phyloP scores from a whole-genome alignment of 2,888 invertebrate genomes.

The Macrophya alboannulata region DNA sequence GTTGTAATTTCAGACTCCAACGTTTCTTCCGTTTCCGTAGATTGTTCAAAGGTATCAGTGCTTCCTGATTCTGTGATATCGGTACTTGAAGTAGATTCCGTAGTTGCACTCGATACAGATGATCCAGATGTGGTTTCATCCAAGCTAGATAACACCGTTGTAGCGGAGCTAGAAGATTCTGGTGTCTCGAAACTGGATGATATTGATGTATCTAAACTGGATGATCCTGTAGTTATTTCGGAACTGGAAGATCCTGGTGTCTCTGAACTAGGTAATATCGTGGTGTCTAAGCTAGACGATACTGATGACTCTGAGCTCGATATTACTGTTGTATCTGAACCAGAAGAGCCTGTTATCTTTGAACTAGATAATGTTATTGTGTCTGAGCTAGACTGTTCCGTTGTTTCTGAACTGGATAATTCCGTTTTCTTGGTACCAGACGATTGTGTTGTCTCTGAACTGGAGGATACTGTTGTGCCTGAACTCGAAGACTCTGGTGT shows the following conservation, averaged over 20 bases:
- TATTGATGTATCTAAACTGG: conserved; percentile 49
- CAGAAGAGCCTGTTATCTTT: background rate
- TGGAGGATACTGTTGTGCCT: conserved; percentile 4
- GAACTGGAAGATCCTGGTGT: background rate
- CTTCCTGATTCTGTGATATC: conserved; percentile 7
- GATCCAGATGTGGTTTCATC: conserved; percentile 56
- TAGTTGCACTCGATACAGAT: conserved; percentile 66
- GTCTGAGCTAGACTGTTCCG: background rate
- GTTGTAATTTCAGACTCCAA: conserved; percentile 58
- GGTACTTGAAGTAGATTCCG: conserved; percentile 60
- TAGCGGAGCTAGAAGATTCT: conserved; percentile 45
- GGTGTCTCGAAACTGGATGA: conserved; percentile 45
- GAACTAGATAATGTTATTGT: background rate
- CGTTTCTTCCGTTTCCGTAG: conserved; percentile 67
- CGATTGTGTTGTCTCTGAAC: background rate
- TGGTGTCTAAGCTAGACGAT: background rate
- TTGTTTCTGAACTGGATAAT: background rate
- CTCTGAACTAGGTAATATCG: background rate
- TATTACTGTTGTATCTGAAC: background rate
- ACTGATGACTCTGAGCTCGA: background rate
- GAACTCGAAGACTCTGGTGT: conserved; percentile 59
- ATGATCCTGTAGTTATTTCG: conserved; percentile 57
- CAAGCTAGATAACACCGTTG: conserved; percentile 54
- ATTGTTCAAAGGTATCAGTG: conserved; percentile 59
- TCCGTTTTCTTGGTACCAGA: background rate